Conservation (phyloP, 53 echinoderm and acorn worm species). For the Paracentrotus lividus region DNA sequence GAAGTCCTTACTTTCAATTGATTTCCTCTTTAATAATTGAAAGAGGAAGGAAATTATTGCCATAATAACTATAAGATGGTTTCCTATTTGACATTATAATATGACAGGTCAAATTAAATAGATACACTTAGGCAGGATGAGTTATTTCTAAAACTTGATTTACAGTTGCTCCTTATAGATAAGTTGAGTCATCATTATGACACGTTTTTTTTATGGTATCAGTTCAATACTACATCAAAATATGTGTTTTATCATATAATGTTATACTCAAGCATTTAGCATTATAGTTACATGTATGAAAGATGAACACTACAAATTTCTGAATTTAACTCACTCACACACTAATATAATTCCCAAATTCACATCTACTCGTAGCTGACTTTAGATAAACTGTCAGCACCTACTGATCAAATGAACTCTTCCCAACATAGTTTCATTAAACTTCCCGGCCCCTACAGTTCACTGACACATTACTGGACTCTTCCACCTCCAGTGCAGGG, state of each 20-base stretch:
- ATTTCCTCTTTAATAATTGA: background rate
- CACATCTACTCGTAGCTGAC: background rate
- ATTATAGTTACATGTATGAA: background rate
- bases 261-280: background rate
- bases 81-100: background rate
- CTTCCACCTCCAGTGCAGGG: background rate
- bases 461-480: background rate
- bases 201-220: too few species aligned
- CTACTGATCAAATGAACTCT: background rate
- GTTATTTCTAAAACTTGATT: too few species aligned
- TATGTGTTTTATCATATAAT: background rate
- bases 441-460: background rate
- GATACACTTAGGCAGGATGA: too few species aligned
- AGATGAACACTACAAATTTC: background rate
- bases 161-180: too few species aligned
- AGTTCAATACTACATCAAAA: too few species aligned
- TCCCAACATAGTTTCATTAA: background rate
- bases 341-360: background rate
- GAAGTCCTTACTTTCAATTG: background rate
- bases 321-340: background rate
- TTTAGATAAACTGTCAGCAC: background rate
- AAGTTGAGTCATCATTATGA: too few species aligned
- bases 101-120: too few species aligned
- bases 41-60: background rate
- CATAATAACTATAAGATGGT: background rate